A percentile compares a stretch with the other conserved stretches of the same genome.
Conservation (phyloP, 2,113 vertebrate species). For the Chlamydotis undulata region DNA sequence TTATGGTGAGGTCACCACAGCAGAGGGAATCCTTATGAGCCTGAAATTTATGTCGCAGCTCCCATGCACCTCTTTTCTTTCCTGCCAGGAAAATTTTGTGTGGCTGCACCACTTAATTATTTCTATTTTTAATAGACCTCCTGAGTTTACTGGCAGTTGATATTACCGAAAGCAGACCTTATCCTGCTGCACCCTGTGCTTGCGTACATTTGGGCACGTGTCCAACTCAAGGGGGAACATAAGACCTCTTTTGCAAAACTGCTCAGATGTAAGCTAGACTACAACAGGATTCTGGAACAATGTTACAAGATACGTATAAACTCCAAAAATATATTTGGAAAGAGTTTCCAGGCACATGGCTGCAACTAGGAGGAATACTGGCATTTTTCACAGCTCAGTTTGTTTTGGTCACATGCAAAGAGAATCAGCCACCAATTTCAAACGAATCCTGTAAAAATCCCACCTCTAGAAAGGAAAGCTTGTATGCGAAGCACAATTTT, state of each 20-base stretch:
- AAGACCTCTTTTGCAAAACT: not conserved
- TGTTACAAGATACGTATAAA: not conserved
- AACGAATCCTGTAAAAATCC: not conserved
- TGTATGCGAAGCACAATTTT: not conserved
- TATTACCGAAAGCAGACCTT: not conserved
- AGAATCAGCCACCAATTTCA: not conserved
- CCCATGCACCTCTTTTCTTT: not conserved
- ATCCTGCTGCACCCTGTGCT: not conserved
- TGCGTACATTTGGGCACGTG: not conserved
- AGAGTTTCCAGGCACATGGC: not conserved
- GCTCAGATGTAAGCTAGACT: not conserved
- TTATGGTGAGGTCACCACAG: not conserved
- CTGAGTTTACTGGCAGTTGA: slow-evolving; percentile 12
- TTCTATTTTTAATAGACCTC: slow-evolving; percentile 36
- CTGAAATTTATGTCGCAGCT: not conserved
- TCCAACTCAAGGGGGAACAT: not conserved
- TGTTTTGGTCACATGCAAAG: not conserved
- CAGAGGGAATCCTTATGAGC: not conserved
- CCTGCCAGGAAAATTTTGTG: slow-evolving; percentile 1
- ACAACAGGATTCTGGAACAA: not conserved
- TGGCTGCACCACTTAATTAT: not conserved
- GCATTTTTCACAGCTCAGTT: not conserved
- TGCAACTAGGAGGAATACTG: not conserved
- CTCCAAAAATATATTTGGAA: not conserved
- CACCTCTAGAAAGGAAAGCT: not conserved